phyloP scores from a whole-genome alignment of 1,140 invertebrate species.

The Chironomus striatipennis region DNA sequence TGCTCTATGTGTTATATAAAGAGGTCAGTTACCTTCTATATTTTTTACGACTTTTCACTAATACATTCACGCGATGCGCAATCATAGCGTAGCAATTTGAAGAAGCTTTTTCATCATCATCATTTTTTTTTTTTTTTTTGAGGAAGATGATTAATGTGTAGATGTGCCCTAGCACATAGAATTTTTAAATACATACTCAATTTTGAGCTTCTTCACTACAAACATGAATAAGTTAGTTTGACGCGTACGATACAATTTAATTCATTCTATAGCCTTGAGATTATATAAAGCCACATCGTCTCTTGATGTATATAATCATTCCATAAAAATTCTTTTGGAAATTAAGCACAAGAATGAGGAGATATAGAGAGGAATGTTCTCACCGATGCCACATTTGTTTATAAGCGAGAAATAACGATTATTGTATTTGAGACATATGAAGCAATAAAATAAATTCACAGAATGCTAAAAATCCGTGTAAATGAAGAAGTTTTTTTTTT shows the following conservation, averaged over 20 bases:
- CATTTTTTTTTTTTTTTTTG: neutral
- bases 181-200: neutral
- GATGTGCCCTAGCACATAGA: neutral
- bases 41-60: neutral
- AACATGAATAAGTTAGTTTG: too few species aligned
- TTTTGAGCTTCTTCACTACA: neutral
- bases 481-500: neutral
- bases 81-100: neutral
- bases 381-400: neutral
- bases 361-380: too few species aligned
- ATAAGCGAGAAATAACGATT: neutral
- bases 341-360: neutral
- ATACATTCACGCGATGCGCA: neutral
- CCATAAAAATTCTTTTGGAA: neutral
- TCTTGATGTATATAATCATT: neutral
- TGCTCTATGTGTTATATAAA: conserved; percentile 14
- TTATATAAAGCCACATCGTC: neutral
- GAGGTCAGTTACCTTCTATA: neutral
- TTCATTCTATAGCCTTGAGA: neutral
- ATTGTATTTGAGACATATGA: neutral
- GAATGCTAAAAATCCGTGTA: neutral
- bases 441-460: neutral
- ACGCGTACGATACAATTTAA: neutral
- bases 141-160: neutral
- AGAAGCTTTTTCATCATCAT: neutral